Conservation (phyloP, 23 tunicate species). For the Clavelina lepadiformis region DNA sequence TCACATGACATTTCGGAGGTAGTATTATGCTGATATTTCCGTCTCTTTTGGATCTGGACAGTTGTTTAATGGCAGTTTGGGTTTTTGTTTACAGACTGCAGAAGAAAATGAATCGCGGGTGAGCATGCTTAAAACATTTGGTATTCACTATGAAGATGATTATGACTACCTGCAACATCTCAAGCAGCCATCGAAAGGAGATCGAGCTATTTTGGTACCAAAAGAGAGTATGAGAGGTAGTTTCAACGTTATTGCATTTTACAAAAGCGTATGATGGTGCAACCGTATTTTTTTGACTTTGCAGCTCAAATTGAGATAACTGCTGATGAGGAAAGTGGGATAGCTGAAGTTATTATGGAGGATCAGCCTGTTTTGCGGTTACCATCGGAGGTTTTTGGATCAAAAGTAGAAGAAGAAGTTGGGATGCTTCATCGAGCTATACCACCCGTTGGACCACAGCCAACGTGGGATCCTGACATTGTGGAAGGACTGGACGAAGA, state of each 20-base stretch:
- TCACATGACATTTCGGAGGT: slow-evolving; percentile 31
- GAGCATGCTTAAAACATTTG: slow-evolving; percentile 41
- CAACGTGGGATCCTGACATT: slow-evolving; percentile 87
- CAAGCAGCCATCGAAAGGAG: slow-evolving; percentile 10
- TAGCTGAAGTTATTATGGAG: slow-evolving; percentile 33
- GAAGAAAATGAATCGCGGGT: slow-evolving; percentile 31
- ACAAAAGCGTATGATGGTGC: not conserved
- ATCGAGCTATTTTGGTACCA: slow-evolving; percentile 66
- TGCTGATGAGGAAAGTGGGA: slow-evolving; percentile 29
- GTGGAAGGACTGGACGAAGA: slow-evolving; percentile 92
- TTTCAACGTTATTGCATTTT: not conserved
- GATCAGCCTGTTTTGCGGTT: slow-evolving; percentile 37
- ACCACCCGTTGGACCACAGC: slow-evolving; percentile 72
- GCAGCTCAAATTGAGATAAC: slow-evolving; percentile 5
- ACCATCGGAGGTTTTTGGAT: slow-evolving; percentile 75
- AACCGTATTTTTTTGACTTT: not conserved
- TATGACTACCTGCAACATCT: slow-evolving; percentile 92
- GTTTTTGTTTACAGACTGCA: slow-evolving; percentile 22
- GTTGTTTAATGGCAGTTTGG: no score
- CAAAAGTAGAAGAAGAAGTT: slow-evolving; percentile 68
- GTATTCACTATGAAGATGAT: slow-evolving; percentile 83
- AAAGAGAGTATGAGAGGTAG: no score
- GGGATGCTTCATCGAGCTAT: slow-evolving; percentile 77
- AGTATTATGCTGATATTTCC: no score
- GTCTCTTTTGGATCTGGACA: no score